These are phyloP conservation scores for Podilymbus podiceps DNA, from an alignment of 2,113 vertebrate species.

Conservation along the genomic window DNA sequence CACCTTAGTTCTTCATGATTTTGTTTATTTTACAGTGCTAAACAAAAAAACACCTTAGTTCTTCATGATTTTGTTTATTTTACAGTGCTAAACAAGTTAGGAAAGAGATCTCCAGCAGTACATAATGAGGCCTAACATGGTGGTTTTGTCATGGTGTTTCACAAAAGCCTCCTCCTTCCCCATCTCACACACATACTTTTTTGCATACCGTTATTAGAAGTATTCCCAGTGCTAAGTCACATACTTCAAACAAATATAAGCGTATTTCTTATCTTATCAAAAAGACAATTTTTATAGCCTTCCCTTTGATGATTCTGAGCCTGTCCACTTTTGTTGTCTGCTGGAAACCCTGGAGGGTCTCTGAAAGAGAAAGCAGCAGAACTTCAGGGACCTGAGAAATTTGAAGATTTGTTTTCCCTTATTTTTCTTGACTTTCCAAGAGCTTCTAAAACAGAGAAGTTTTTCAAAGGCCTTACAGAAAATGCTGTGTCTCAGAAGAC, in stretches of 20 bases:
- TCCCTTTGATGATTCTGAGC: conserved; percentile 19
- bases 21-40: neutral
- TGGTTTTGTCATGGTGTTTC: neutral
- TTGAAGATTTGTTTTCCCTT: conserved; percentile 28
- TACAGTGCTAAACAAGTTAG: neutral
- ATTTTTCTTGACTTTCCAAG: conserved; percentile 37
- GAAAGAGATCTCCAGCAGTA: neutral
- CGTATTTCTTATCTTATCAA: conserved; percentile 37
- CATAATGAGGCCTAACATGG: neutral
- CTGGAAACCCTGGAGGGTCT: neutral
- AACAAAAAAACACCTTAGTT: neutral
- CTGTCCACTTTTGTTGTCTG: conserved; percentile 3
- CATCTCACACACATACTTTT: neutral
- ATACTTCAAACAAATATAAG: conserved; percentile 17
- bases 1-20: neutral
- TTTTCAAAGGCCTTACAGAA: conserved; percentile 45
- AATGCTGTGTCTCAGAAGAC: conserved; percentile 49
- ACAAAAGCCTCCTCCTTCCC: neutral
- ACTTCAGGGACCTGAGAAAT: neutral
- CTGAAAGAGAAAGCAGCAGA: neutral
- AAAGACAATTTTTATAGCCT: neutral
- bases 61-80: neutral
- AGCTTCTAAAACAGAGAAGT: conserved; percentile 44
- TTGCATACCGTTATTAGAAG: neutral
- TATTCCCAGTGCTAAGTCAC: neutral